Evolutionary conservation across 2,888 invertebrate genomes (phyloP), one percentile per base, ranked within the genome.

Genomic region (Drosophila borborema): DNA sequence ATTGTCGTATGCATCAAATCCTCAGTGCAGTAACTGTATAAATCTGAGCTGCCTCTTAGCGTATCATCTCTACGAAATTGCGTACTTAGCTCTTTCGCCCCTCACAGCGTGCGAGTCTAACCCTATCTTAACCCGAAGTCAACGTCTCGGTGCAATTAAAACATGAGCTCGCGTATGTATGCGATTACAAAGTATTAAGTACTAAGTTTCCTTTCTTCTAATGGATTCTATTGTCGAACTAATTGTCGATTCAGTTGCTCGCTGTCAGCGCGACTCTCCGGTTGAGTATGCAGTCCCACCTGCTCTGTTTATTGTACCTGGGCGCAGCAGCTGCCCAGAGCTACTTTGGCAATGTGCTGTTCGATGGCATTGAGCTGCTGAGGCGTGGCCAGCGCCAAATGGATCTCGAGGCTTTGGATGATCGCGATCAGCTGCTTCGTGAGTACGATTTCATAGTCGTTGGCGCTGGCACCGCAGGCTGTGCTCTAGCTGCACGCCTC

Each of bases 381-480:
- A 71, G 66, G 0, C 91, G 90, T 9, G 92, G 92, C 2, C 86
- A 85, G 68, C 55, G 51, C 0, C 91, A 91, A 63, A 63, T 79
- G 60, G 75, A 89, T 49, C 76, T 91, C 4, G 92, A 92, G 72
- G 72, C 74, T 3, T 34, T 68, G 31, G 92, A 92, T 34, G 85
- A 90, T 8, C 51, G 61, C 2, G 74, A 77, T 3, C 58, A 72
- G 7, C 40, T 91, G 53, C 67, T 80, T 0, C 49, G 61, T 5
- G 95, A 95, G 86, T 96, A 96, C 86, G 97, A 97, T 88, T 97
- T 96, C 83, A 95, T 97, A 54, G 92, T 96, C 31, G 95, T 97
- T 8, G 97, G 97, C 0, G 97, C 96, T 0, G 97, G 97, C 0
- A 96, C 96, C 0, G 96, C 97, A 0, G 97, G 97, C 2, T 96